A percentile compares a stretch with the other conserved stretches of the same genome.
phyloP scores from a whole-genome alignment of 92 coral and sea anemone genomes.

The Phenganax marumi region DNA sequence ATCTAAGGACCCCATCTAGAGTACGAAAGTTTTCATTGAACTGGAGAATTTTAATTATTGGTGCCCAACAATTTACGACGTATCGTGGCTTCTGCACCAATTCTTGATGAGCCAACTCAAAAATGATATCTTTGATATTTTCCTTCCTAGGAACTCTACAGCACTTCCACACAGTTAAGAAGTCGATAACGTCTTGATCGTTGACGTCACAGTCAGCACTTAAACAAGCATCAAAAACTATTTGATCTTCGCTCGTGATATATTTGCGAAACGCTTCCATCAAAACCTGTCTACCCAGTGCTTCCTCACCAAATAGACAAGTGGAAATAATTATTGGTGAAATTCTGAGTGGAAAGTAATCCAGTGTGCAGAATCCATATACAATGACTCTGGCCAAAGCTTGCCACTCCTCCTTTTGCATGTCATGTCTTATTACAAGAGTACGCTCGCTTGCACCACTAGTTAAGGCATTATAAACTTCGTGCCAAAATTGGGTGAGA shows the following conservation, averaged over 20 bases:
- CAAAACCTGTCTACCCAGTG: conserved; percentile 43
- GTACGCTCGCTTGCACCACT: conserved; percentile 22
- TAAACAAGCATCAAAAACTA: conserved; percentile 44
- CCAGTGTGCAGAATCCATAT: conserved; percentile 36
- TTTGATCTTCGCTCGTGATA: conserved; percentile 56
- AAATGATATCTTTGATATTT: conserved; percentile 44
- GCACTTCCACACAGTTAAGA: conserved; percentile 54
- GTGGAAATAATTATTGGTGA: conserved; percentile 29
- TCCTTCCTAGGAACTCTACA: conserved; percentile 47
- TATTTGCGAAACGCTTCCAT: conserved; percentile 52
- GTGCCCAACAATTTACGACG: conserved; percentile 62
- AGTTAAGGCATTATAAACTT: conserved; percentile 32
- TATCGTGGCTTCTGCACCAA: conserved; percentile 62
- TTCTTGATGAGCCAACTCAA: conserved; percentile 65
- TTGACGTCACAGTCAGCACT: conserved; percentile 45
- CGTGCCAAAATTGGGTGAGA: conserved; percentile 46
- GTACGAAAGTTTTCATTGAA: conserved; percentile 25
- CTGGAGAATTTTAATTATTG: conserved; percentile 40
- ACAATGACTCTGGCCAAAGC: conserved; percentile 40
- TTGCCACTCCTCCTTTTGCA: conserved; percentile 44
- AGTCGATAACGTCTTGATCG: conserved; percentile 47
- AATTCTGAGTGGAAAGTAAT: conserved; percentile 39
- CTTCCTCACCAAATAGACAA: conserved; percentile 56
- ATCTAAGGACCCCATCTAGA: conserved; percentile 25
- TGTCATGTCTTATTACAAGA: conserved; percentile 43